Base-by-base conservation (phyloP, 2,888 invertebrate genomes). In the Calliphora vomitoria region DNA sequence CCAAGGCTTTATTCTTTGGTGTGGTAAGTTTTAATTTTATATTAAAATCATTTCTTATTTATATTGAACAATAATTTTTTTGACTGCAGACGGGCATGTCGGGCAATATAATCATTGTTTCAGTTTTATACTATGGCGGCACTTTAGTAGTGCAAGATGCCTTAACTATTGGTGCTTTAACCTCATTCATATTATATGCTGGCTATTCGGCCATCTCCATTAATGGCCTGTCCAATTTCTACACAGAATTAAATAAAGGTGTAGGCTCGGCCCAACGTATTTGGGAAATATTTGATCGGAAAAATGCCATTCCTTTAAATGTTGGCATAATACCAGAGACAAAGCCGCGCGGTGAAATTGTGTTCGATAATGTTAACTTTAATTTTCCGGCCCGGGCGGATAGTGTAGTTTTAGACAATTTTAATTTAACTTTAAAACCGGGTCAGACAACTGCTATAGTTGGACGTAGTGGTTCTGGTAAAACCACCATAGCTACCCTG, bases 391-490 rank as follows among this genome's bases (percentile, higher is more conserved):
- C 95, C 0, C 94, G 97, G 69, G 93, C 94, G 0, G 95, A 96
- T 38, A 93, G 93, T 25, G 89, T 91, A 3, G 95, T 97, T 4
- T 94, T 98, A 76, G 94, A 95, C 69, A 95, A 96, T 41, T 94
- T 98, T 31, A 95, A 94, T 89, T 94, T 98, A 44, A 94, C 94
- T 8, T 94, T 98, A 5, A 94, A 95, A 0, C 95, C 96, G 0
- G 96, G 96, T 11, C 95, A 95, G 88, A 96, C 97, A 0, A 95
- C 97, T 11, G 98, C 98, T 0, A 92, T 96, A 18, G 96, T 99
- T 0, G 99, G 99, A 0, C 95, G 97, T 0, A 98, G 98, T 84
- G 99, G 99, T 0, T 98, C 98, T 38, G 99, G 99, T 0, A 99
- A 99, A 94, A 98, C 98, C 71, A 99, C 99, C 0, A 94, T 99